Percentiles rank a stretch among this genome's conserved stretches.
Evolutionary conservation across 1,140 invertebrate species (phyloP).

Genomic region (Diabrotica undecimpunctata): DNA sequence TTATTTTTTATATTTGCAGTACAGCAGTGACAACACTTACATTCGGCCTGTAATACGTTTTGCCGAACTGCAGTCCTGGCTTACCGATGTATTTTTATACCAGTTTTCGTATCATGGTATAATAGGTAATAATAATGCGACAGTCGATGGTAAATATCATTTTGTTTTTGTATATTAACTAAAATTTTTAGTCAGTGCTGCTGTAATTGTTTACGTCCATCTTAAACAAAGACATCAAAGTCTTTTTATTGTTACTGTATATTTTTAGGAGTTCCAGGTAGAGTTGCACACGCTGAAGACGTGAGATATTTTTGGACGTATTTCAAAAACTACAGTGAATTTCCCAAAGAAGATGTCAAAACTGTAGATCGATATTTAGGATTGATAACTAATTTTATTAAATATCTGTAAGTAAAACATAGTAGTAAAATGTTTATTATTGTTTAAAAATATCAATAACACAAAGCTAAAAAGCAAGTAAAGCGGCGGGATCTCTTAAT

Average conservation of each 20-base stretch:
- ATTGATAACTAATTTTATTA: slow-evolving; percentile 9
- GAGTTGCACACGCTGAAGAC: slow-evolving; percentile 11
- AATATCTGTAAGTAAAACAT: slow-evolving; percentile 9
- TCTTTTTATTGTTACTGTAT: too few species aligned
- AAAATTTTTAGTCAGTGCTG: too few species aligned
- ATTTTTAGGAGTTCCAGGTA: slow-evolving; percentile 8
- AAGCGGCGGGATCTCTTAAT: too few species aligned
- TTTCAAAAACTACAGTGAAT: not conserved
- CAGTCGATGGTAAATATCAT: not conserved
- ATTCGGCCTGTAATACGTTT: slow-evolving; percentile 8
- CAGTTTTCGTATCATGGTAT: slow-evolving; percentile 15
- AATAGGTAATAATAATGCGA: not conserved
- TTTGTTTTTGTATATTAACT: too few species aligned
- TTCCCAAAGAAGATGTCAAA: slow-evolving; percentile 12
- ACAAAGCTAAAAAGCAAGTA: too few species aligned
- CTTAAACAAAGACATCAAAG: too few species aligned
- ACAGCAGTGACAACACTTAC: slow-evolving; percentile 5
- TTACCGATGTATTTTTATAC: slow-evolving; percentile 12
- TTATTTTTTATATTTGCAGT: too few species aligned
- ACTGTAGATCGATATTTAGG: slow-evolving; percentile 8
- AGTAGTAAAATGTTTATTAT: too few species aligned
- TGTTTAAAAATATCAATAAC: too few species aligned
- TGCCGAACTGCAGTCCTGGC: slow-evolving; percentile 8
- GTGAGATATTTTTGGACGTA: slow-evolving; percentile 13
- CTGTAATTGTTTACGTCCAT: too few species aligned